Conservation (phyloP, 2,797 vertebrate genomes). For the Alosa sapidissima region DNA sequence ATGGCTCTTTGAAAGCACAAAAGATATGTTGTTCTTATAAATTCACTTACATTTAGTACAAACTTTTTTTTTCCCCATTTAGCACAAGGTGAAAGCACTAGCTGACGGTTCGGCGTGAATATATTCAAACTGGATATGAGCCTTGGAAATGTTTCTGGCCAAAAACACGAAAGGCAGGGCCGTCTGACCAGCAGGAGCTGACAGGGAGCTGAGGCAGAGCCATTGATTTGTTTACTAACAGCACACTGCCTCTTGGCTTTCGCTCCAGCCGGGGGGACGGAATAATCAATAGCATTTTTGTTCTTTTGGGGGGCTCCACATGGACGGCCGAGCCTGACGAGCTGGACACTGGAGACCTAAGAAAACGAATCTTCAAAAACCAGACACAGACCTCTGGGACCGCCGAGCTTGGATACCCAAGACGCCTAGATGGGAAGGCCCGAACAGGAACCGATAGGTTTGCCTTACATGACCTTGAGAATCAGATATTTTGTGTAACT, state of each 20-base stretch:
- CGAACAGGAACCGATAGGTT: neutral
- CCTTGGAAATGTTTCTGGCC: conserved; percentile 29
- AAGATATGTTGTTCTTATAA: neutral
- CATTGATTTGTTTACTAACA: conserved; percentile 85
- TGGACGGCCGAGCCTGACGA: conserved; percentile 74
- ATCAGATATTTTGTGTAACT: conserved; percentile 27
- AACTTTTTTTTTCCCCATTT: neutral
- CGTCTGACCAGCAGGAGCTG: conserved; percentile 28
- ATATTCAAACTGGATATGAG: neutral
- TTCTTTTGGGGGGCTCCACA: conserved; percentile 74
- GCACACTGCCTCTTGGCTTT: conserved; percentile 74
- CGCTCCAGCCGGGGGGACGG: conserved; percentile 71
- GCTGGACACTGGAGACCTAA: conserved; percentile 67
- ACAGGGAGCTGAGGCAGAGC: conserved; percentile 55
- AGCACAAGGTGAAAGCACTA: no score
- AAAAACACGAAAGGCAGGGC: neutral
- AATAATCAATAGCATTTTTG: conserved; percentile 80
- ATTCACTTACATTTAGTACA: neutral
- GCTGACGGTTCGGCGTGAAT: neutral
- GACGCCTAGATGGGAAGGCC: conserved; percentile 4
- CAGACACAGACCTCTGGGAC: conserved; percentile 51
- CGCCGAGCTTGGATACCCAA: conserved; percentile 34
- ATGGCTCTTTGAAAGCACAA: neutral
- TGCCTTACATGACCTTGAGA: conserved; percentile 16
- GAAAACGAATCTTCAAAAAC: conserved; percentile 58